Conservation (phyloP, 2,113 vertebrate genomes). For the Leptobrachium ailaonicum region DNA sequence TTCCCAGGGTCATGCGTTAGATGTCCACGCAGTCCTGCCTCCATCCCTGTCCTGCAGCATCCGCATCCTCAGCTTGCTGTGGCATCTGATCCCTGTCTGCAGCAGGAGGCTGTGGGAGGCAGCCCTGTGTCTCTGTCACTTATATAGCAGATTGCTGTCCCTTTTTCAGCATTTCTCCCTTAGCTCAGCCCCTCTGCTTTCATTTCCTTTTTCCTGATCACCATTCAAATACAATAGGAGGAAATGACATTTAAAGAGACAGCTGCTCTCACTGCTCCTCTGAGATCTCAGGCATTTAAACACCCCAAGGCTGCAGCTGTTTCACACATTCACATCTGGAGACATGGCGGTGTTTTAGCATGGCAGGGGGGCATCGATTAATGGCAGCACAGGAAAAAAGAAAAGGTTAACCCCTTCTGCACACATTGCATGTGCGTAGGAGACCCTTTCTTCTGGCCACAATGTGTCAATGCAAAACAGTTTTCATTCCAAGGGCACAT, state of each 20-base stretch:
- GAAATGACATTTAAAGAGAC: slow-evolving; percentile 96
- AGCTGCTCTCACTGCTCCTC: slow-evolving; percentile 71
- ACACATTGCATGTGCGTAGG: no score
- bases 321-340: slow-evolving; percentile 23
- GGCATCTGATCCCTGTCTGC: slow-evolving; percentile 14
- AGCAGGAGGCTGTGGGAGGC: slow-evolving; percentile 25
- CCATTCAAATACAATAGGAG: slow-evolving; percentile 96
- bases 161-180: slow-evolving; percentile 58
- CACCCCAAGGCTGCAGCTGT: slow-evolving; percentile 57
- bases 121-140: slow-evolving; percentile 49
- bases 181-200: slow-evolving; percentile 80
- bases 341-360: no score
- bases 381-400: no score
- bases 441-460: no score
- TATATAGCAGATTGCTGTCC: slow-evolving; percentile 39
- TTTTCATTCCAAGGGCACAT: no score
- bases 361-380: no score
- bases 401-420: no score
- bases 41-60: slow-evolving; percentile 31
- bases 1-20: slow-evolving; percentile 14
- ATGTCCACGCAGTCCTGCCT: slow-evolving; percentile 43
- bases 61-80: neutral
- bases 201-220: slow-evolving; percentile 98
- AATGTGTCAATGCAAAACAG: no score
- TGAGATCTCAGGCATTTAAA: slow-evolving; percentile 60